These are phyloP conservation scores for Zenarchopterus dispar DNA, from an alignment of 2,797 vertebrate genomes.

Conservation along the genomic window DNA sequence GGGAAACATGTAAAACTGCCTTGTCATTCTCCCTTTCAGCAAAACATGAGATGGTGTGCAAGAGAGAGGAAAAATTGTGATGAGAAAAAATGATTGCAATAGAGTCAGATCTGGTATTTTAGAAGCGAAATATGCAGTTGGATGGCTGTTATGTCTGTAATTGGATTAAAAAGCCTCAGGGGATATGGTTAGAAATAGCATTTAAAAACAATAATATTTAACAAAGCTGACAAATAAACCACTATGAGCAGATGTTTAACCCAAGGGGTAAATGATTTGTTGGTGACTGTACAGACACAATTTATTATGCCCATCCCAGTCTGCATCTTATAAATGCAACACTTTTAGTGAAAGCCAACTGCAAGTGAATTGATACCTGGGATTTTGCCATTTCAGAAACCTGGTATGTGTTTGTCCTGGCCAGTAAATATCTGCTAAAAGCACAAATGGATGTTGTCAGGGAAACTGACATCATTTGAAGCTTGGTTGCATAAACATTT, in stretches of 20 bases:
- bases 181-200: constrained; percentile 14
- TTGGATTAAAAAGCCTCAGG: constrained; percentile 26
- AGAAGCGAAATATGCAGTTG: constrained; percentile 40
- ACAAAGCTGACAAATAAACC: constrained; percentile 27
- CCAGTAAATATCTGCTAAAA: constrained; percentile 47
- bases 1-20: constrained; percentile 3
- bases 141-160: constrained; percentile 17
- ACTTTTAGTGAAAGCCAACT: constrained; percentile 13
- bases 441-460: constrained; percentile 29
- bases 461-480: constrained; percentile 30
- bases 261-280: constrained; percentile 4
- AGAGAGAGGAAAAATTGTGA: constrained; percentile 45
- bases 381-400: constrained; percentile 27
- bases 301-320: constrained; percentile 3
- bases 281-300: not conserved
- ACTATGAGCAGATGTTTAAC: constrained; percentile 19
- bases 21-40: constrained; percentile 3
- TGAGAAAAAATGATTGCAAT: constrained; percentile 30
- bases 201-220: constrained; percentile 17
- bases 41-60: constrained; percentile 33
- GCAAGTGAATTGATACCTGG: constrained; percentile 19
- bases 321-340: not conserved
- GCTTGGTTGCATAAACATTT: constrained; percentile 10
- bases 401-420: constrained; percentile 25
- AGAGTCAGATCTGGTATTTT: constrained; percentile 56